Evolutionary conservation across 2,888 invertebrate genomes (phyloP).

Genomic region (Nomada ruficornis): DNA sequence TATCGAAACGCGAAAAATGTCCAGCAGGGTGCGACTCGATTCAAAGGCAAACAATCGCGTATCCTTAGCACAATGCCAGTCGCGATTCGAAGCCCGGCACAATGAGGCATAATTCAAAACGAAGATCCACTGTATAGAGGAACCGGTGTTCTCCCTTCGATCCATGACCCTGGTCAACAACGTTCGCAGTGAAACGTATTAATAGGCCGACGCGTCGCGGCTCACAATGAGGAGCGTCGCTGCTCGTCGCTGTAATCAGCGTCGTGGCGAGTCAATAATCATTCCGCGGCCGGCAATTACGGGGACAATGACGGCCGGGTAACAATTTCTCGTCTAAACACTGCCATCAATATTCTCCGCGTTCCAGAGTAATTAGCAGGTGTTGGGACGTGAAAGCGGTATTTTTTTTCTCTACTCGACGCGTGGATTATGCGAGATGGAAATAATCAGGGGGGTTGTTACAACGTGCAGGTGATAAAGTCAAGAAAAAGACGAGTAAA

Average conservation of each 20-base stretch:
- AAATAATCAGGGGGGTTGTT: neutral
- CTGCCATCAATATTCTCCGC: slow-evolving; percentile 78
- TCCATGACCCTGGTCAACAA: slow-evolving; percentile 58
- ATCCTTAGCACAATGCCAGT: slow-evolving; percentile 30
- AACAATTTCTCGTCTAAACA: slow-evolving; percentile 74
- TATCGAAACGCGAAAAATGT: slow-evolving; percentile 5
- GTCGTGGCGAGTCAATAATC: slow-evolving; percentile 75
- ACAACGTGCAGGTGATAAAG: too few relatives aligned
- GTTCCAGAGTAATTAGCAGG: slow-evolving; percentile 79
- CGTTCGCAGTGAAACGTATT: slow-evolving; percentile 57
- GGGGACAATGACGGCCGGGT: slow-evolving; percentile 78
- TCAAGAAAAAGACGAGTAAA: too few relatives aligned
- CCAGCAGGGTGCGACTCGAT: slow-evolving; percentile 45
- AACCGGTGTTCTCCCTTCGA: slow-evolving; percentile 33
- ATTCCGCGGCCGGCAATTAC: slow-evolving; percentile 74
- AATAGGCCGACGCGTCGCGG: slow-evolving; percentile 49
- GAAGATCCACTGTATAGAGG: slow-evolving; percentile 35
- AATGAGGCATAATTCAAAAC: slow-evolving; percentile 55
- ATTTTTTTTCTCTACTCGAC: slow-evolving; percentile 3
- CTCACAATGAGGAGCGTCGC: slow-evolving; percentile 61
- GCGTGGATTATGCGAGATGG: neutral
- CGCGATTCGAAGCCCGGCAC: slow-evolving; percentile 25
- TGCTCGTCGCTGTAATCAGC: slow-evolving; percentile 72
- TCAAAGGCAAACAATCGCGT: slow-evolving; percentile 42
- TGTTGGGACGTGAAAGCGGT: slow-evolving; percentile 76